A percentile compares a stretch with the other conserved stretches of the same genome.
Conservation (phyloP, 2,797 vertebrate genomes). For the Ceryle rudis region DNA sequence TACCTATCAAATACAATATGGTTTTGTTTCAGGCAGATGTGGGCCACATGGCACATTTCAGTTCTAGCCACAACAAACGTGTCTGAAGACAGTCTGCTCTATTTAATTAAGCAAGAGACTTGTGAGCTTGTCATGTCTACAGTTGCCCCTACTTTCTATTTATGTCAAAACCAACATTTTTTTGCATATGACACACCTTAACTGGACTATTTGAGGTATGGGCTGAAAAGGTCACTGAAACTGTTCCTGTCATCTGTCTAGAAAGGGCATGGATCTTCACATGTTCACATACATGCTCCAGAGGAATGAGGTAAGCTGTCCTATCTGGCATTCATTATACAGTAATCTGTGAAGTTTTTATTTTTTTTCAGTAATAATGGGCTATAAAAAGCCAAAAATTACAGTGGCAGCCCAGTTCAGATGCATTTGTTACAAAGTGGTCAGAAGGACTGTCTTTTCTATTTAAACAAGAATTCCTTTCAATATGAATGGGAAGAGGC, state of each 20-base stretch:
- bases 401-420: not conserved
- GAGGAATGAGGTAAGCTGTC: not conserved
- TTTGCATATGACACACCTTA: not conserved
- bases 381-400: not conserved
- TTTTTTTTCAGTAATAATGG: not conserved
- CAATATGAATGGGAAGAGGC: not conserved
- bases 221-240: not conserved
- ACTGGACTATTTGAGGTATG: not conserved
- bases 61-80: not conserved
- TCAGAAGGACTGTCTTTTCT: not conserved
- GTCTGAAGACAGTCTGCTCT: not conserved
- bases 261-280: not conserved
- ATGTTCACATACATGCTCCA: fast-evolving
- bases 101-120: not conserved
- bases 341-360: not conserved
- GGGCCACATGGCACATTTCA: not conserved
- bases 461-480: not conserved
- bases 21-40: not conserved
- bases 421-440: not conserved
- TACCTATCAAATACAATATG: not conserved
- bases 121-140: not conserved
- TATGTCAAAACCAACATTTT: not conserved
- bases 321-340: not conserved
- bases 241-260: not conserved
- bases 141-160: not conserved